Evolutionary conservation across 2,888 invertebrate species (phyloP).

Genomic region (Pyrrhosoma nymphula): DNA sequence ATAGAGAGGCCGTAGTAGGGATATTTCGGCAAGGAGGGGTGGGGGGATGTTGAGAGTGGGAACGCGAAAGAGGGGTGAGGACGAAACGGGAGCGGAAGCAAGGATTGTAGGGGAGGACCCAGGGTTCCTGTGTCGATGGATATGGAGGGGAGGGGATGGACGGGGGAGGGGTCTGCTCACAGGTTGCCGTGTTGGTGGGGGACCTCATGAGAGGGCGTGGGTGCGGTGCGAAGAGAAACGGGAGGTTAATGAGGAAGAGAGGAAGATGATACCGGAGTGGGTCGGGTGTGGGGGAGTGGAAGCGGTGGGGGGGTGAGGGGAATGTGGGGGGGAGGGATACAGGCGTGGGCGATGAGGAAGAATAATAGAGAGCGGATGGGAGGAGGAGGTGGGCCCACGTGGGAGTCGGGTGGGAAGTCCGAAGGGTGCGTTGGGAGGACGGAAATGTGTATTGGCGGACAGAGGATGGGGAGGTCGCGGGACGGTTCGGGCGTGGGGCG

Average conservation of each 20-base stretch:
- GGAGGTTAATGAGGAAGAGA: slow-evolving; percentile 34
- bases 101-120: neutral
- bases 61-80: neutral
- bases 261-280: slow-evolving; percentile 35
- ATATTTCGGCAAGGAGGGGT: neutral
- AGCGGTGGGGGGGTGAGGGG: neutral
- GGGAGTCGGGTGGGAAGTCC: neutral
- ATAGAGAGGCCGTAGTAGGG: neutral
- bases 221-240: slow-evolving; percentile 1
- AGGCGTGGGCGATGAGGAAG: neutral
- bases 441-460: neutral
- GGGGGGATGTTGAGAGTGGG: neutral
- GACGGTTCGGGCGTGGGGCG: too few relatives aligned
- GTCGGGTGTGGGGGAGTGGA: neutral
- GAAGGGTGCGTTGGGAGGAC: neutral
- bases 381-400: neutral
- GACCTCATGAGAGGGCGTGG: neutral
- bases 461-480: too few relatives aligned
- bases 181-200: slow-evolving; percentile 2
- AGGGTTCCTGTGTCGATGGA: neutral
- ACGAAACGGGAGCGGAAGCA: neutral
- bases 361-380: neutral
- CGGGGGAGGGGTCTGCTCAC: slow-evolving; percentile 58
- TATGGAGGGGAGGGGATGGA: slow-evolving; percentile 63
- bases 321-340: neutral